A percentile compares a stretch with the other conserved stretches of the same genome.
These are phyloP conservation scores for Eupithecia pulchellata DNA, from an alignment of 2,888 invertebrate genomes.

Conservation along the genomic window DNA sequence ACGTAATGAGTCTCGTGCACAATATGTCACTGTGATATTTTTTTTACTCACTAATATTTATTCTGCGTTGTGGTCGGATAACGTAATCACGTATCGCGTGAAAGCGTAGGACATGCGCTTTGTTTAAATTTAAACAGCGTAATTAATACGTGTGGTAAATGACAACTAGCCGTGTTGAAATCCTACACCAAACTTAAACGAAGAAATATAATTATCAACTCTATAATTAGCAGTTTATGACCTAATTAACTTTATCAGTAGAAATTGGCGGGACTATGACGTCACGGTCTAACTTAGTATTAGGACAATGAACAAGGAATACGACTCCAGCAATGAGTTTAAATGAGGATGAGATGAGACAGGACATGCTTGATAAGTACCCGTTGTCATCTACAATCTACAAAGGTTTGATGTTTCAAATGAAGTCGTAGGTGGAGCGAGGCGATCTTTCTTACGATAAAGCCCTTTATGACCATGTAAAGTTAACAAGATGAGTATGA, in stretches of 20 bases:
- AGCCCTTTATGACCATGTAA: not conserved
- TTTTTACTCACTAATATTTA: slow-evolving; percentile 3
- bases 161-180: slow-evolving; percentile 77
- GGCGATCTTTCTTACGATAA: not conserved
- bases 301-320: not conserved
- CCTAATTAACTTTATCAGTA: not conserved
- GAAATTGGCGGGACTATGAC: not conserved
- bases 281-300: not conserved
- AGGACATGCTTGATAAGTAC: not conserved
- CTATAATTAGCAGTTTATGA: not conserved
- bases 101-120: slow-evolving; percentile 75
- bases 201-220: slow-evolving; percentile 30
- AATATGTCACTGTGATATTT: slow-evolving; percentile 64
- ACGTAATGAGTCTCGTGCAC: slow-evolving; percentile 51
- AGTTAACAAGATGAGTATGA: not conserved
- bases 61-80: slow-evolving; percentile 56
- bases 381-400: not conserved
- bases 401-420: not conserved
- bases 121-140: slow-evolving; percentile 63
- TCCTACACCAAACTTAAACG: slow-evolving; percentile 60
- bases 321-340: not conserved
- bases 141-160: slow-evolving; percentile 76
- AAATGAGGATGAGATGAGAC: not conserved
- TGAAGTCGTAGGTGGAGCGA: not conserved
- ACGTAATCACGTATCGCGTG: slow-evolving; percentile 66